Percentiles rank a stretch among this genome's conserved stretches.
Evolutionary conservation across 2,888 invertebrate genomes (phyloP).

Genomic region (Eugnorisma glareosa): DNA sequence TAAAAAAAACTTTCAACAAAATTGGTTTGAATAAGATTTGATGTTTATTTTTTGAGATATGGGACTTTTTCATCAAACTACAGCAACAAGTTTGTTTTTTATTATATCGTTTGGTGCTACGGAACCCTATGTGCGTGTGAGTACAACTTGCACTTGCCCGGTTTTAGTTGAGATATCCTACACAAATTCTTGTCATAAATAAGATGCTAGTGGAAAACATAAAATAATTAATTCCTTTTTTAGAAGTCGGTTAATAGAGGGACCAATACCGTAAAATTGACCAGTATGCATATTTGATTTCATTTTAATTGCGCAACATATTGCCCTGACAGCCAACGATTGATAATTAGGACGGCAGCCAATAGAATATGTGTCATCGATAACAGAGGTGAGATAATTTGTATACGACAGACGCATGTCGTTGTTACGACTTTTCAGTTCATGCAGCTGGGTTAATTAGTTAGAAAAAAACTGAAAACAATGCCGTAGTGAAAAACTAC

Average conservation of each 20-base stretch:
- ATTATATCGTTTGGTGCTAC: too few relatives aligned
- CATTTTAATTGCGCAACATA: constrained; percentile 49
- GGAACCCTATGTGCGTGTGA: too few relatives aligned
- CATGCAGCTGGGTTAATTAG: neutral
- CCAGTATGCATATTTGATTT: constrained; percentile 26
- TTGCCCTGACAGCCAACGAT: constrained; percentile 34
- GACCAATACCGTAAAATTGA: constrained; percentile 7
- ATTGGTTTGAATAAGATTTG: too few relatives aligned
- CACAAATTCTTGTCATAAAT: neutral
- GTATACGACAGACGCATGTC: constrained; percentile 14
- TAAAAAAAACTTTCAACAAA: too few relatives aligned
- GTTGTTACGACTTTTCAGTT: neutral
- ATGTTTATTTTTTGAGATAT: too few relatives aligned
- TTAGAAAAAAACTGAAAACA: neutral
- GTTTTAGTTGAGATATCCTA: too few relatives aligned
- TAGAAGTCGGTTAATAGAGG: neutral
- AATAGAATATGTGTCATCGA: constrained; percentile 53
- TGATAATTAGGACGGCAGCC: constrained; percentile 56
- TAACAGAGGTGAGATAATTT: constrained; percentile 28
- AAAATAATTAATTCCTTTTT: neutral
- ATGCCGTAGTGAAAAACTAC: neutral
- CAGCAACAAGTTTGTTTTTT: too few relatives aligned
- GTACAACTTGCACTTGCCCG: too few relatives aligned
- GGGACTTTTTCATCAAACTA: too few relatives aligned
- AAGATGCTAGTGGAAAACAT: neutral